phyloP scores from a whole-genome alignment of 2,797 vertebrate genomes.

The Liparis tanakae region DNA sequence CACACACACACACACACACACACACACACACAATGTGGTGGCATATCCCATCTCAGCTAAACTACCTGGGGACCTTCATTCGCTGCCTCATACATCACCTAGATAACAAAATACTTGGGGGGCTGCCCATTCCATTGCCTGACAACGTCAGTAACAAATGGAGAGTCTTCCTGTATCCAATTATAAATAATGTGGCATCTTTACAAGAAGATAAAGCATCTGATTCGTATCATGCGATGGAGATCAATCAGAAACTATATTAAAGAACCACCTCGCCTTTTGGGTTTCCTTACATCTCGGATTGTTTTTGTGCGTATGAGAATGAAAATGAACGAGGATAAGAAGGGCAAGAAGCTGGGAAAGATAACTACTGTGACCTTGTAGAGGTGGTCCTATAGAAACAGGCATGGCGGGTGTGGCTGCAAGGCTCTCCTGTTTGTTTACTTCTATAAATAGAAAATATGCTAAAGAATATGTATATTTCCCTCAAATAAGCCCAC shows the following conservation, averaged over 20 bases:
- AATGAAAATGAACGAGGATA: constrained; percentile 27
- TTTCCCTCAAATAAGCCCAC: neutral
- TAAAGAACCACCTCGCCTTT: constrained; percentile 33
- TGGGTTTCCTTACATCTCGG: constrained; percentile 38
- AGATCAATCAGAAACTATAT: constrained; percentile 54
- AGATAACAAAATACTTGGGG: constrained; percentile 62
- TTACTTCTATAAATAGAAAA: neutral
- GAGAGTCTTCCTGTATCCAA: constrained; percentile 51
- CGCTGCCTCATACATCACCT: constrained; percentile 59
- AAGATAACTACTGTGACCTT: constrained; percentile 58
- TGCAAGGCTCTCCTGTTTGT: neutral
- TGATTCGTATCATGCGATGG: constrained; percentile 37
- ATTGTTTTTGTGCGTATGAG: constrained; percentile 13
- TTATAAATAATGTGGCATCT: constrained; percentile 58
- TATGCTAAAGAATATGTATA: neutral
- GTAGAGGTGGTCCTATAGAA: constrained; percentile 43
- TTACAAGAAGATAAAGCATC: constrained; percentile 54
- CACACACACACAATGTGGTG: constrained; percentile 19
- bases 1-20: constrained; percentile 31
- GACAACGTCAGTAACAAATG: constrained; percentile 63
- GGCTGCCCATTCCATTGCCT: constrained; percentile 41
- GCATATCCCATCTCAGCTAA: constrained; percentile 53
- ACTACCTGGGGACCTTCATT: constrained; percentile 58
- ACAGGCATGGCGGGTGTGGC: neutral
- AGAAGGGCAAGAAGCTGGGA: constrained; percentile 24